Evolutionary conservation across 2,888 invertebrate species (phyloP).

Genomic region (Unio pictorum): DNA sequence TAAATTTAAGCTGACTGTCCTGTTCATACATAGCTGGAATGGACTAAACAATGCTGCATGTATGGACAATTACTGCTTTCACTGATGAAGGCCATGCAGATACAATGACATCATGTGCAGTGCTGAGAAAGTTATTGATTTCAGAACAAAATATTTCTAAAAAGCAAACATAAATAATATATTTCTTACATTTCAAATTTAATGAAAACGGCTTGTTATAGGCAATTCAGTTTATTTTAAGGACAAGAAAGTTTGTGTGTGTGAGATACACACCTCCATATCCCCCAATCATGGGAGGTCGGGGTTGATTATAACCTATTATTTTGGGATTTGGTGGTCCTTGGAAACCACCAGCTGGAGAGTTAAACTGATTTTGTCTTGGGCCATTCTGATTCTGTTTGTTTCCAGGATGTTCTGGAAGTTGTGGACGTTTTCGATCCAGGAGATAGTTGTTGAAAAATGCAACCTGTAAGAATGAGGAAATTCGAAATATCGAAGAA

Average conservation of each 20-base stretch:
- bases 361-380: slow-evolving; percentile 27
- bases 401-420: slow-evolving; percentile 80
- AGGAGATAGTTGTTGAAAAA: slow-evolving; percentile 97
- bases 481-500: not conserved
- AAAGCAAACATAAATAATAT: too few species aligned
- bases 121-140: too few species aligned
- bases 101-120: too few species aligned
- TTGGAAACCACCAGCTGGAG: slow-evolving; percentile 25
- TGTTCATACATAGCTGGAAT: too few species aligned
- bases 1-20: too few species aligned
- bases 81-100: too few species aligned
- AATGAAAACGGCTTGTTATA: too few species aligned
- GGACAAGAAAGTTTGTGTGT: not conserved
- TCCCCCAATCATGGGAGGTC: slow-evolving; percentile 49
- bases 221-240: too few species aligned
- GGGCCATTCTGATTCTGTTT: slow-evolving; percentile 64
- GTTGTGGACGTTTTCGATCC: slow-evolving; percentile 94
- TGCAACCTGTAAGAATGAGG: slow-evolving; percentile 76
- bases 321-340: slow-evolving; percentile 43
- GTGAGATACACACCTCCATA: slow-evolving; percentile 18
- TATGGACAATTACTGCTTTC: too few species aligned
- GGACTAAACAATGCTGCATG: too few species aligned
- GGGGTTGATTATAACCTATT: slow-evolving; percentile 51
- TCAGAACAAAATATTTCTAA: too few species aligned
- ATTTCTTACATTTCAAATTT: too few species aligned